Evolutionary conservation across 2,888 invertebrate genomes (phyloP).

Genomic region (Iselma pallidipennis): DNA sequence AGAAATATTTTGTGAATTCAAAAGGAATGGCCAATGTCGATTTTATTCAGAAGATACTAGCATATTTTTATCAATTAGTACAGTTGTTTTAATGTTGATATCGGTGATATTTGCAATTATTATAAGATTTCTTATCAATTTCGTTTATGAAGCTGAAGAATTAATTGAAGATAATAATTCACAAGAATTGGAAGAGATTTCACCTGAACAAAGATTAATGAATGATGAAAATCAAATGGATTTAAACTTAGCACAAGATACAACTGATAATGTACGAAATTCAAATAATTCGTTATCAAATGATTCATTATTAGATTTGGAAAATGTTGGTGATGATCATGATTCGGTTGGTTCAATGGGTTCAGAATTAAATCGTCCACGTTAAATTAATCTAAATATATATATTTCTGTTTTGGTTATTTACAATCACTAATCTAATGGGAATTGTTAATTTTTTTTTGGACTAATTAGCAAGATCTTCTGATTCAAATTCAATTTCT

Average conservation of each 20-base stretch:
- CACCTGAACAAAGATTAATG: conserved; percentile 8
- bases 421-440: too few relatives aligned
- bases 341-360: conserved; percentile 31
- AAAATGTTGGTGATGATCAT: conserved; percentile 41
- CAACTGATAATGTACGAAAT: neutral
- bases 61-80: conserved; percentile 39
- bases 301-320: conserved; percentile 36
- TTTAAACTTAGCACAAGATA: neutral
- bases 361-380: neutral
- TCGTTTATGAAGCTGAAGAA: conserved; percentile 23
- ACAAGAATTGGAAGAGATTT: conserved; percentile 5
- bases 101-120: conserved; percentile 34
- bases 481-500: conserved; percentile 58
- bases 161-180: conserved; percentile 9
- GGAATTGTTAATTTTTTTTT: too few relatives aligned
- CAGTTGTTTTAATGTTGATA: conserved; percentile 39
- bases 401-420: too few relatives aligned
- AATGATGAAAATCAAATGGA: conserved; percentile 4
- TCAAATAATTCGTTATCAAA: conserved; percentile 17
- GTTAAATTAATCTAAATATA: neutral
- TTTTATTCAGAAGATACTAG: conserved; percentile 12
- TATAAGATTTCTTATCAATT: conserved; percentile 33
- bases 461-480: conserved; percentile 25
- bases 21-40: neutral
- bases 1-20: neutral